phyloP scores from a whole-genome alignment of 2,113 vertebrate genomes.

The Leuciscus idus region DNA sequence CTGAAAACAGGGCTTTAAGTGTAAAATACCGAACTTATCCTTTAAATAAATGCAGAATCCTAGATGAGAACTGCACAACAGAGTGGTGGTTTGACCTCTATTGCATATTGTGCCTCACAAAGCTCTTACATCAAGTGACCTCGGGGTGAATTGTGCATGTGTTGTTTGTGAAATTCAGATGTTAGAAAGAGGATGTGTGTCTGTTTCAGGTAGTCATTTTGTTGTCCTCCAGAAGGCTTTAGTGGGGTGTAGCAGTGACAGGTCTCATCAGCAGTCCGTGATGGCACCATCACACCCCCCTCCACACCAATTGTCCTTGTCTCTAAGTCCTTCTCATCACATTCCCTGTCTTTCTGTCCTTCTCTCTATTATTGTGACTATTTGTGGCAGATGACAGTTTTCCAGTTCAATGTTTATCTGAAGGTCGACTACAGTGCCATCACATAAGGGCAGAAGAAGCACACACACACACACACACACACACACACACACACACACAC shows the following conservation, averaged over 20 bases:
- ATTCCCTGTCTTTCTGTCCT: conserved; percentile 11
- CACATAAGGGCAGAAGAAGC: conserved; percentile 21
- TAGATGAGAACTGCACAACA: background rate
- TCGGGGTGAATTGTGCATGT: background rate
- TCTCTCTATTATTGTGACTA: conserved; percentile 38
- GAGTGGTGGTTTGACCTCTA: background rate
- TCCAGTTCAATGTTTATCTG: conserved; percentile 28
- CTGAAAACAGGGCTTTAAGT: too few species aligned
- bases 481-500: conserved; percentile 8
- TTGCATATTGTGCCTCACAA: background rate
- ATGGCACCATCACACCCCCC: background rate
- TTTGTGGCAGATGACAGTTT: conserved; percentile 50
- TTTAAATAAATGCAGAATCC: background rate
- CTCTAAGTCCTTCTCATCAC: conserved; percentile 1
- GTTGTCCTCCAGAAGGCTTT: conserved; percentile 16
- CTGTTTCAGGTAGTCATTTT: conserved; percentile 25
- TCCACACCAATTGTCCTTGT: background rate
- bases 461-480: background rate
- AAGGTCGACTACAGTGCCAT: conserved; percentile 22
- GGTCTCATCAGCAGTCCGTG: conserved; percentile 24
- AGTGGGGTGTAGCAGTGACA: conserved; percentile 30
- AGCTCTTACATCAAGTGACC: background rate
- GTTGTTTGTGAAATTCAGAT: background rate
- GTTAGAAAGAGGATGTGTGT: background rate
- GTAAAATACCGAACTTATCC: too few species aligned